Conservation (phyloP, 2,888 invertebrate species). For the Hofmannophila pseudospretella region DNA sequence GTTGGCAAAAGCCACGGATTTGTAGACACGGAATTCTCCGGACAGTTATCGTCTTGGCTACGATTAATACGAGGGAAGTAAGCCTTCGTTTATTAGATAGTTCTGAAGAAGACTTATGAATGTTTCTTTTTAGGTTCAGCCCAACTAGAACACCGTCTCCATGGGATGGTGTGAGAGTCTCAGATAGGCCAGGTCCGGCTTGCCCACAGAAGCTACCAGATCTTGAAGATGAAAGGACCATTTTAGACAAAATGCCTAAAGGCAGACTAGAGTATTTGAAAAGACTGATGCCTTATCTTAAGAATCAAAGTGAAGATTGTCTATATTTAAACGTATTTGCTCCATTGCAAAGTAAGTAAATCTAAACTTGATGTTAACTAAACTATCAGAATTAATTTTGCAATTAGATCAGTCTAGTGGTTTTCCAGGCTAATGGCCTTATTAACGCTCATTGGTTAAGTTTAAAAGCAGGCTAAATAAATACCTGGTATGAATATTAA, state of each 20-base stretch:
- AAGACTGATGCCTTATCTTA: constrained; percentile 92
- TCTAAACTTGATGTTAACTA: no score
- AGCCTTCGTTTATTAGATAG: no score
- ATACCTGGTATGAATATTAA: no score
- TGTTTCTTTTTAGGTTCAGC: constrained; percentile 83
- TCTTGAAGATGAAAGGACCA: constrained; percentile 88
- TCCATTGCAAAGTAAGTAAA: constrained; percentile 91
- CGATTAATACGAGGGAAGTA: no score
- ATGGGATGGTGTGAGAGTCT: constrained; percentile 91
- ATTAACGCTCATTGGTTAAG: no score
- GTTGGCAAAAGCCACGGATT: not conserved
- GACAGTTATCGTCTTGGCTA: not conserved
- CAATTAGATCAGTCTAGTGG: no score
- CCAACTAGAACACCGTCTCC: constrained; percentile 95
- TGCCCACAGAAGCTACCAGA: constrained; percentile 95
- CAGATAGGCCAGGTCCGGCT: constrained; percentile 89
- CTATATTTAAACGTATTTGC: constrained; percentile 98
- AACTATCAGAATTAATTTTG: no score
- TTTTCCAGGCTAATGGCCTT: no score
- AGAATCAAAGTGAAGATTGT: constrained; percentile 98
- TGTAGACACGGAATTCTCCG: constrained; percentile 1
- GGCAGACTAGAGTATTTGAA: constrained; percentile 94
- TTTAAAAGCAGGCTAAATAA: no score
- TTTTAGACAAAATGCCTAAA: constrained; percentile 91
- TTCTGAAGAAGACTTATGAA: not conserved